Evolutionary conservation across 2,888 invertebrate species (phyloP).

Genomic region (Brachyopa scutellaris): DNA sequence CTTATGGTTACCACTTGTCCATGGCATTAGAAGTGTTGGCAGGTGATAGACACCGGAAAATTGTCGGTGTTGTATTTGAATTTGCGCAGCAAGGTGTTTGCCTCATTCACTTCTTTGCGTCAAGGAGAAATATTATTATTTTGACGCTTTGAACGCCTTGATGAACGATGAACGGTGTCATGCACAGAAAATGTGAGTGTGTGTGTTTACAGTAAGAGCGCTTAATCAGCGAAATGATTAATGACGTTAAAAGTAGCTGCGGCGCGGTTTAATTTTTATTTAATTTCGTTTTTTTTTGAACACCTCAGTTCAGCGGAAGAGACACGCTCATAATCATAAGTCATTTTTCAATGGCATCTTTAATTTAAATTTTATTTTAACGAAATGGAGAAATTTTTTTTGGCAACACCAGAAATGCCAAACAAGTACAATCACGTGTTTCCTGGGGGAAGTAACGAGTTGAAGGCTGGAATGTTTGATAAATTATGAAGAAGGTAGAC

Average conservation of each 20-base stretch:
- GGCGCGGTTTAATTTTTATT: not conserved
- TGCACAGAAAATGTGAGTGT: not conserved
- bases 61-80: not conserved
- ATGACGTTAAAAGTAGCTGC: conserved; percentile 22
- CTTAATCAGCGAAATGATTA: conserved; percentile 64
- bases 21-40: conserved; percentile 66
- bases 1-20: conserved; percentile 62
- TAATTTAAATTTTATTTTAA: conserved; percentile 31
- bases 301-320: conserved; percentile 5
- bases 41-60: conserved; percentile 67
- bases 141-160: conserved; percentile 48
- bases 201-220: conserved; percentile 4
- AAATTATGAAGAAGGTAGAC: not conserved
- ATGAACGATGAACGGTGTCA: conserved; percentile 45
- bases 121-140: conserved; percentile 48
- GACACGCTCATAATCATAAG: conserved; percentile 27
- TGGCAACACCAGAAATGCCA: too few relatives aligned
- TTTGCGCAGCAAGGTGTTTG: not conserved
- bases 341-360: conserved; percentile 45
- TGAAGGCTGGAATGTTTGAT: conserved; percentile 1
- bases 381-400: conserved; percentile 36
- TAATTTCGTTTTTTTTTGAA: not conserved
- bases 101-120: conserved; percentile 15
- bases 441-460: conserved; percentile 4
- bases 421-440: too few relatives aligned